A percentile compares a stretch with the other conserved stretches of the same genome.
phyloP scores from a whole-genome alignment of 2,888 invertebrate species.

The Drosophila lutescens region DNA sequence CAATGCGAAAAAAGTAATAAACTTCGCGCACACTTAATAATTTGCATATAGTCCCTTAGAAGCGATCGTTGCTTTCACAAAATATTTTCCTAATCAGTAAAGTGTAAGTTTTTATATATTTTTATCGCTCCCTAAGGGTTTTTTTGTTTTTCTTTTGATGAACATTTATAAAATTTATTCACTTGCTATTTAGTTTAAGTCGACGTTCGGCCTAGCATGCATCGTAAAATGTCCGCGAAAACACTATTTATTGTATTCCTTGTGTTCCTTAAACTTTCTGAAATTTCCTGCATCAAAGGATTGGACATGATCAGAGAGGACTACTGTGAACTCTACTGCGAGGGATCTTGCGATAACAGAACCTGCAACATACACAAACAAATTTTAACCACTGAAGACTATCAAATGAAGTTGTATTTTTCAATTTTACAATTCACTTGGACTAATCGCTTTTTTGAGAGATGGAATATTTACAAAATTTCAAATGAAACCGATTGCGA shows the following conservation, averaged over 20 bases:
- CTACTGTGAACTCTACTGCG: conserved; percentile 9
- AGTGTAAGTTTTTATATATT: too few species aligned
- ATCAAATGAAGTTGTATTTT: neutral
- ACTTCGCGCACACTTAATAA: too few species aligned
- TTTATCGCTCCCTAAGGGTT: neutral
- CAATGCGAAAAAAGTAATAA: too few species aligned
- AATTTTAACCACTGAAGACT: conserved; percentile 3
- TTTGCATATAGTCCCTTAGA: too few species aligned
- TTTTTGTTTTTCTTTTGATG: neutral
- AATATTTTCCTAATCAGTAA: too few species aligned
- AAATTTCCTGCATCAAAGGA: neutral
- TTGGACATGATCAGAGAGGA: neutral
- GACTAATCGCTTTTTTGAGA: neutral
- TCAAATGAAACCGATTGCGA: neutral
- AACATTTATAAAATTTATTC: too few species aligned
- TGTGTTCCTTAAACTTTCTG: neutral
- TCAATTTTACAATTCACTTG: neutral
- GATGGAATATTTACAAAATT: conserved; percentile 13
- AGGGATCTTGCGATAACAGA: neutral
- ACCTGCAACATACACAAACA: neutral
- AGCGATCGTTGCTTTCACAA: too few species aligned
- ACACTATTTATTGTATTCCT: neutral
- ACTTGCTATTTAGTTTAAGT: neutral
- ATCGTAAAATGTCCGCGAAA: neutral
- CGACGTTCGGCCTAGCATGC: neutral